These are phyloP conservation scores for Drosophila subpulchrella DNA, from an alignment of 1,140 invertebrate genomes.

Conservation along the genomic window DNA sequence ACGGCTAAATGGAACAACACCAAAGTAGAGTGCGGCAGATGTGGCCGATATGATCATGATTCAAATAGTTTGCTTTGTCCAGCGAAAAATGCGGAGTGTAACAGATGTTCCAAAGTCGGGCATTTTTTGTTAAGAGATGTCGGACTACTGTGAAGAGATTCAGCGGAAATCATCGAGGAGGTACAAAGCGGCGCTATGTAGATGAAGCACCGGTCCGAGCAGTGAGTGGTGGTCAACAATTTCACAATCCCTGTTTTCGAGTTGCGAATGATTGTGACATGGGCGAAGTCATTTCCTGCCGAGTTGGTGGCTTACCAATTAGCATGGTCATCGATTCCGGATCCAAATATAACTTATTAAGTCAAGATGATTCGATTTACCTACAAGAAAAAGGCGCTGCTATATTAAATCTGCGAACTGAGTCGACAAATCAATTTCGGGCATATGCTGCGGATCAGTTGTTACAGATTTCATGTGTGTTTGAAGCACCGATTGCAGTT, in stretches of 20 bases:
- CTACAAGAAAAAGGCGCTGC: conserved; percentile 3
- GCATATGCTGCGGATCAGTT: conserved; percentile 7
- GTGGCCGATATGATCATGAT: not conserved
- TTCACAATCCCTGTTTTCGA: not conserved
- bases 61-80: too few relatives aligned
- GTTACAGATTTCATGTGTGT: too few relatives aligned
- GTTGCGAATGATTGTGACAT: not conserved
- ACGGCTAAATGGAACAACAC: conserved; percentile 10
- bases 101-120: not conserved
- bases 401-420: conserved; percentile 1
- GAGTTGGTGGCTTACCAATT: conserved; percentile 16
- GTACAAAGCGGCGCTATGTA: conserved; percentile 5
- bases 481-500: too few relatives aligned
- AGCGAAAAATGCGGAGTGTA: too few relatives aligned
- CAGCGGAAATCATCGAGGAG: conserved; percentile 7
- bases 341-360: conserved; percentile 14
- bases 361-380: conserved; percentile 3
- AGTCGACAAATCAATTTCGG: conserved; percentile 7
- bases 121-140: conserved; percentile 7
- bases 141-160: conserved; percentile 10
- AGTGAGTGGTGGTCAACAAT: not conserved
- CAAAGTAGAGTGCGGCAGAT: conserved; percentile 5
- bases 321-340: conserved; percentile 17
- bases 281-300: conserved; percentile 18
- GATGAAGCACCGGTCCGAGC: not conserved